These are phyloP conservation scores for Dermatemys mawii DNA, from an alignment of 2,113 vertebrate species.

Conservation along the genomic window DNA sequence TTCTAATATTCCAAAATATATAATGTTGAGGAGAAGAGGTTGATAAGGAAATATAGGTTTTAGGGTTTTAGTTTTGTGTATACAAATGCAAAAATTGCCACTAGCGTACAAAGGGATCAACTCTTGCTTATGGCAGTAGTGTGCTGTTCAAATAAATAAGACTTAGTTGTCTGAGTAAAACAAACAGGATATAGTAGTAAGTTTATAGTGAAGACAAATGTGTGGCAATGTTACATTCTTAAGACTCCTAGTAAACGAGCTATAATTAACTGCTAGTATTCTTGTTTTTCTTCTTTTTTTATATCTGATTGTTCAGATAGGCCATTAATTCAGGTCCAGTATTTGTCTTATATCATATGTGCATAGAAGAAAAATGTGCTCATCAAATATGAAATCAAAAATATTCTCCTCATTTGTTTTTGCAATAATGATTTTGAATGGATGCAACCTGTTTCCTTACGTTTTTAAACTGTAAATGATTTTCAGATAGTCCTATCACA, in stretches of 20 bases:
- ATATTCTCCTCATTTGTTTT: background rate
- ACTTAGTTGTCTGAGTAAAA: background rate
- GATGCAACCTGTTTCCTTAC: background rate
- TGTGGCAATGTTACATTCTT: background rate
- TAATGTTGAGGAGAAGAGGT: background rate
- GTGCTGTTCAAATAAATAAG: background rate
- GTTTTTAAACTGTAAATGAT: background rate
- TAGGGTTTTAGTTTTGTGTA: accelerated
- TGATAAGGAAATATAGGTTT: constrained; percentile 11
- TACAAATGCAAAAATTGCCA: background rate
- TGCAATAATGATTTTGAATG: background rate
- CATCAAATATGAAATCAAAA: background rate
- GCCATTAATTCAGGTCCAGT: background rate
- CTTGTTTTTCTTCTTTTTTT: background rate
- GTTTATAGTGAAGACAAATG: background rate
- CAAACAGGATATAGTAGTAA: background rate
- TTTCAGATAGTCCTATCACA: background rate
- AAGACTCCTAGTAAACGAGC: background rate
- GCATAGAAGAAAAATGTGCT: background rate
- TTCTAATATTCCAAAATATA: constrained; percentile 22
- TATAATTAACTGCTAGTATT: background rate
- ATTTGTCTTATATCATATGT: background rate
- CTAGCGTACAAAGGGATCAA: background rate
- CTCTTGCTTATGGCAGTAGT: background rate
- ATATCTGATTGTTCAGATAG: background rate